Percentiles rank a stretch among this genome's conserved stretches.
Evolutionary conservation across 2,888 invertebrate genomes (phyloP).

Genomic region (Mythimna loreyi): DNA sequence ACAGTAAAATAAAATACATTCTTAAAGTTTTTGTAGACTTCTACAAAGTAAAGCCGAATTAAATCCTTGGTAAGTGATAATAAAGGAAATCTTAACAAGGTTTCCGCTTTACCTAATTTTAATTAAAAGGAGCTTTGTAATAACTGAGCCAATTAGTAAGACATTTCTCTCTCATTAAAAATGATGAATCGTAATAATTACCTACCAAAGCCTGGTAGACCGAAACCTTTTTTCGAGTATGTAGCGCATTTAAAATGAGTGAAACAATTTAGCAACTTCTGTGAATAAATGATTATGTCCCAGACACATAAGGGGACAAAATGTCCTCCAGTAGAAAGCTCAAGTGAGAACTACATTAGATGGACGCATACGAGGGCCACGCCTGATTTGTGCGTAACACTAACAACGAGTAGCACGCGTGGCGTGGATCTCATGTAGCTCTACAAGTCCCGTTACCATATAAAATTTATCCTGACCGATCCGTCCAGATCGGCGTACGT

Average conservation of each 20-base stretch:
- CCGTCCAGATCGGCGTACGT: too few species aligned
- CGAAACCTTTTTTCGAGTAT: conserved; percentile 20
- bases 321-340: conserved; percentile 4
- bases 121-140: conserved; percentile 41
- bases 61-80: conserved; percentile 28
- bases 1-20: not conserved
- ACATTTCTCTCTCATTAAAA: conserved; percentile 41
- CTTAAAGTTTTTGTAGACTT: conserved; percentile 6
- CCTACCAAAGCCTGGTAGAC: conserved; percentile 16
- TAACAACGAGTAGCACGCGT: too few species aligned
- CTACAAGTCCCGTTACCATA: too few species aligned
- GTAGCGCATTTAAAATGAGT: conserved; percentile 17
- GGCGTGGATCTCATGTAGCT: too few species aligned
- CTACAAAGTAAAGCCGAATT: conserved; percentile 23
- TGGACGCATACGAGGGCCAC: too few species aligned
- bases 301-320: too few species aligned
- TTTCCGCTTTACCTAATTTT: conserved; percentile 43
- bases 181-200: conserved; percentile 35
- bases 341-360: too few species aligned
- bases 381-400: too few species aligned
- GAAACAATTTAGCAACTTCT: conserved; percentile 14
- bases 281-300: conserved; percentile 12
- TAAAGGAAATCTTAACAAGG: conserved; percentile 41
- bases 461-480: too few species aligned
- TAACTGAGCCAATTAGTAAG: conserved; percentile 41